A percentile compares a stretch with the other conserved stretches of the same genome.
Conservation (phyloP, 1,140 invertebrate species). For the Pantala flavescens region DNA sequence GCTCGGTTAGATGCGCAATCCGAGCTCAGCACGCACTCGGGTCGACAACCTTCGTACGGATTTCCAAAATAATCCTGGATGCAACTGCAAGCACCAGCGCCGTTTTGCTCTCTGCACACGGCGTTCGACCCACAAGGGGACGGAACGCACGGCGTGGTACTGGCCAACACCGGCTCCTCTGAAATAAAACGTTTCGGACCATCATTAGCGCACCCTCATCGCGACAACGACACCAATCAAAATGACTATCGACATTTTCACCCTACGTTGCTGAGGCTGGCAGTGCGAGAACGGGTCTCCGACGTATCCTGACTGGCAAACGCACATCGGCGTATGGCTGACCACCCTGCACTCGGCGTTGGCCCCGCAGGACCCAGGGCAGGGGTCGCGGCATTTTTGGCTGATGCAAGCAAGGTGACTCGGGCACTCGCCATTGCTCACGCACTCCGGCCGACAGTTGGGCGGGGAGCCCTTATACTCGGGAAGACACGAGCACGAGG, state of each 20-base stretch:
- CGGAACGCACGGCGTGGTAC: slow-evolving; percentile 38
- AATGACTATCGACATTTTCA: slow-evolving; percentile 30
- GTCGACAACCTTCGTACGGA: slow-evolving; percentile 41
- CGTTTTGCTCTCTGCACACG: slow-evolving; percentile 37
- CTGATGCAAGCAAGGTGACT: slow-evolving; percentile 52
- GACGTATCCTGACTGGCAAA: slow-evolving; percentile 43
- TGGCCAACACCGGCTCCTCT: not conserved
- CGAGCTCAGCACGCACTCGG: slow-evolving; percentile 28
- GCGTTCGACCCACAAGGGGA: slow-evolving; percentile 47
- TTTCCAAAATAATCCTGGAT: slow-evolving; percentile 42
- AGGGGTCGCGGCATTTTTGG: slow-evolving; percentile 57
- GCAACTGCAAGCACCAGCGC: slow-evolving; percentile 42
- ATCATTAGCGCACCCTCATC: slow-evolving; percentile 21
- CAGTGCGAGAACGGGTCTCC: slow-evolving; percentile 50
- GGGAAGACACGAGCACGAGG: slow-evolving; percentile 52
- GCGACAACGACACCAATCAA: slow-evolving; percentile 17
- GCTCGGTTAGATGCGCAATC: slow-evolving; percentile 33
- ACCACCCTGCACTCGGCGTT: slow-evolving; percentile 54
- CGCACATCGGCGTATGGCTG: slow-evolving; percentile 53
- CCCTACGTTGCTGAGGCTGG: slow-evolving; percentile 27
- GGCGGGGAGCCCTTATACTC: slow-evolving; percentile 51
- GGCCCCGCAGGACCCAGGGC: slow-evolving; percentile 48
- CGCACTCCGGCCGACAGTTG: slow-evolving; percentile 54
- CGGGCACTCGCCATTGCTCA: slow-evolving; percentile 50
- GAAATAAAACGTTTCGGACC: slow-evolving; percentile 24